phyloP scores from a whole-genome alignment of 53 echinoderm and acorn worm species.

The Pentamera pediparva region DNA sequence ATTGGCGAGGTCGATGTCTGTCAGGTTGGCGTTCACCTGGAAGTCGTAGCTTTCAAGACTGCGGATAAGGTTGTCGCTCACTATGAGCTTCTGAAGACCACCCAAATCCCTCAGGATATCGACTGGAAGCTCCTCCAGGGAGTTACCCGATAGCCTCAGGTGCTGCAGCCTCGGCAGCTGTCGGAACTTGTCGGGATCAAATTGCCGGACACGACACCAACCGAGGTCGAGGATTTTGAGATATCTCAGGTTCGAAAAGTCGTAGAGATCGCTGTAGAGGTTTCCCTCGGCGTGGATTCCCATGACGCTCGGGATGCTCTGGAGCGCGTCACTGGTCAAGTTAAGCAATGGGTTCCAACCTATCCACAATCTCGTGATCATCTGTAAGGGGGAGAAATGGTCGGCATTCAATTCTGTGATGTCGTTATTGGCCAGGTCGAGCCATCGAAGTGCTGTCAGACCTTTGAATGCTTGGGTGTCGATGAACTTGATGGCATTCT shows the following conservation, averaged over 20 bases:
- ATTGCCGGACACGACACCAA: not conserved
- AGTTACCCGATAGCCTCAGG: not conserved
- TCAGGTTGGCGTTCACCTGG: not conserved
- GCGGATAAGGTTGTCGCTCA: not conserved
- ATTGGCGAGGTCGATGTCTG: not conserved
- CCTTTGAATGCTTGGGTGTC: not conserved
- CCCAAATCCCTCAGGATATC: not conserved
- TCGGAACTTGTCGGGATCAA: conserved; percentile 2
- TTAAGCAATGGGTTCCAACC: not conserved
- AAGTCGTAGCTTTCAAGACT: not conserved
- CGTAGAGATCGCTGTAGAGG: not conserved
- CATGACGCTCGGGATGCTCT: not conserved
- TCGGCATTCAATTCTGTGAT: not conserved
- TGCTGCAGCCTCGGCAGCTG: not conserved
- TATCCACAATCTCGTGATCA: not conserved
- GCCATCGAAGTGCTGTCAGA: not conserved
- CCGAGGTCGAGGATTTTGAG: not conserved
- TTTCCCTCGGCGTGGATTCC: conserved; percentile 1
- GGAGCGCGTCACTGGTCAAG: not conserved
- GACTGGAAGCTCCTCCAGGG: not conserved
- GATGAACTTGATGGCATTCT: not conserved
- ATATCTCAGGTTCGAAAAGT: not conserved
- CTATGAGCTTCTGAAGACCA: not conserved
- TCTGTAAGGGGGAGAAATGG: not conserved
- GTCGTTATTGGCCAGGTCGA: not conserved